phyloP scores from a whole-genome alignment of 2,888 invertebrate species.

The Chydorus sphaericus region DNA sequence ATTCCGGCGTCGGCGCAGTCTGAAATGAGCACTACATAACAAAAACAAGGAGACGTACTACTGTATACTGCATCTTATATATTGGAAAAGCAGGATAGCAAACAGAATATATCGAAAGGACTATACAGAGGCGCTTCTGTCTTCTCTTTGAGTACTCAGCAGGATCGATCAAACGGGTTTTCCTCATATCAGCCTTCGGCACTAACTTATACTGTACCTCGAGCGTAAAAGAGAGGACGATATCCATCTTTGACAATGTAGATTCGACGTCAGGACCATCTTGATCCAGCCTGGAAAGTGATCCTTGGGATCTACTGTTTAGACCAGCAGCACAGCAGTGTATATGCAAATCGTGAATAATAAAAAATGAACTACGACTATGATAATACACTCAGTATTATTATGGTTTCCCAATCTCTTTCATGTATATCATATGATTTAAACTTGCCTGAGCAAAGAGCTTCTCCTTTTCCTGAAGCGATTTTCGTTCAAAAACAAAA shows the following conservation, averaged over 20 bases:
- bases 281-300: slow-evolving; percentile 80
- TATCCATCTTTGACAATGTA: slow-evolving; percentile 93
- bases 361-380: not conserved
- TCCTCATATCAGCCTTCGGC: not conserved
- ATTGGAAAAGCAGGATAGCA: too few relatives aligned
- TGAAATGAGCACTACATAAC: too few relatives aligned
- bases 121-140: too few relatives aligned
- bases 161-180: too few relatives aligned
- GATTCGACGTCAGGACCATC: slow-evolving; percentile 92
- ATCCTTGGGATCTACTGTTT: slow-evolving; percentile 62
- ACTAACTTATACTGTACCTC: slow-evolving; percentile 44
- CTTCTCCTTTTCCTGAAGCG: slow-evolving; percentile 31
- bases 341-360: too few relatives aligned
- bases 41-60: too few relatives aligned
- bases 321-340: not conserved
- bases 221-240: slow-evolving; percentile 88
- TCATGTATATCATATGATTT: slow-evolving; percentile 2
- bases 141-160: too few relatives aligned
- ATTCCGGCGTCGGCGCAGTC: too few relatives aligned
- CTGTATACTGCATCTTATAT: too few relatives aligned
- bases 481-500: not conserved
- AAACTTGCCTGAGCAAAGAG: slow-evolving; percentile 34
- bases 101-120: too few relatives aligned
- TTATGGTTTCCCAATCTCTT: not conserved
- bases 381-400: not conserved